These are phyloP conservation scores for Macrophya alboannulata DNA, from an alignment of 2,888 invertebrate genomes.

Conservation along the genomic window DNA sequence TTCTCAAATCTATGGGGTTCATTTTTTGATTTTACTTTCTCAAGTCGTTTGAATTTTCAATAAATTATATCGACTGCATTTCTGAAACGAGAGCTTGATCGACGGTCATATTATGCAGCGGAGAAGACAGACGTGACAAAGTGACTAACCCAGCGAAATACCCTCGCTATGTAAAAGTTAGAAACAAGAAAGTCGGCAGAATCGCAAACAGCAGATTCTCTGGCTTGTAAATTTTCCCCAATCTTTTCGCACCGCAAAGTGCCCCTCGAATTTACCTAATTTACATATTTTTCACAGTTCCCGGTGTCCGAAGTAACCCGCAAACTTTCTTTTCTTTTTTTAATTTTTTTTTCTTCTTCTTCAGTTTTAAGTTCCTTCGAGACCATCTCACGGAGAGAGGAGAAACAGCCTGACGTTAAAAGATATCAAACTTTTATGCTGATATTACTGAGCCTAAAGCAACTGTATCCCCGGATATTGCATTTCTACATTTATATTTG, in stretches of 20 bases:
- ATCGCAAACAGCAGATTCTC: neutral
- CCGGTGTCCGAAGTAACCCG: conserved; percentile 8
- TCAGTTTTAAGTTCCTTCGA: conserved; percentile 19
- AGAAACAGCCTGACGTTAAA: neutral
- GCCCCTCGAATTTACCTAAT: conserved; percentile 44
- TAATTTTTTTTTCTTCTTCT: neutral
- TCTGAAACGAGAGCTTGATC: neutral
- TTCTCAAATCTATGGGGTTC: neutral
- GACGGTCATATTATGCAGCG: neutral
- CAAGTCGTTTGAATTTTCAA: neutral
- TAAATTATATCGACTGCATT: neutral
- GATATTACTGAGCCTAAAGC: neutral
- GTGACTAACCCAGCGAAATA: conserved; percentile 9
- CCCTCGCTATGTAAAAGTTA: neutral
- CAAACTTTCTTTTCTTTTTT: neutral
- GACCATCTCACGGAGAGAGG: neutral
- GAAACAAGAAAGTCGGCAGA: neutral
- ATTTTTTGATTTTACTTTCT: neutral
- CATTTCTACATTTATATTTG: neutral
- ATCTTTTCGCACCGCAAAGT: conserved; percentile 47
- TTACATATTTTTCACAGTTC: conserved; percentile 32
- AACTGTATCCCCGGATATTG: neutral
- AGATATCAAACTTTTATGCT: conserved; percentile 1
- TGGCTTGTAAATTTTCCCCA: conserved; percentile 38
- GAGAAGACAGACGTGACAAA: neutral